phyloP scores from a whole-genome alignment of 2,797 vertebrate genomes.

The Manis javanica region DNA sequence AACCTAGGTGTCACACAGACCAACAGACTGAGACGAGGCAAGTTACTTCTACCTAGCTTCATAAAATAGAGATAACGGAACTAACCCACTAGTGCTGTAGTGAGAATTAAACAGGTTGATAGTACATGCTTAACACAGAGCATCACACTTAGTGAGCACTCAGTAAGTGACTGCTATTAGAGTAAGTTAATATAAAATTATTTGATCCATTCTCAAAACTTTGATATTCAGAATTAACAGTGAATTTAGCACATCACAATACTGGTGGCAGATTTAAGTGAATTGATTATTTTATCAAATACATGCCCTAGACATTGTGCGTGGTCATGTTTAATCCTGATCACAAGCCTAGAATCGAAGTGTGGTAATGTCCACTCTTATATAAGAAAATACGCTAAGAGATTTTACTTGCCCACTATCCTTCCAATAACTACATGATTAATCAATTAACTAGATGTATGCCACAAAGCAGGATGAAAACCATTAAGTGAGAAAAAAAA shows the following conservation, averaged over 20 bases:
- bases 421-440: background rate
- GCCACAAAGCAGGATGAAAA: background rate
- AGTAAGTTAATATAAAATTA: background rate
- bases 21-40: background rate
- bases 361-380: background rate
- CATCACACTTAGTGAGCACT: background rate
- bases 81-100: background rate
- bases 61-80: background rate
- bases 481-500: background rate
- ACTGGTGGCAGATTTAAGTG: background rate
- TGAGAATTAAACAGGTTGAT: background rate
- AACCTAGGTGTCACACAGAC: background rate
- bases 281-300: constrained; percentile 23
- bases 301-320: background rate
- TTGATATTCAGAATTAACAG: constrained; percentile 52
- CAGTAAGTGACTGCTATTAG: background rate
- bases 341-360: background rate
- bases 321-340: constrained; percentile 9
- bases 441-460: constrained; percentile 3
- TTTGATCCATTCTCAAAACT: constrained; percentile 11
- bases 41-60: background rate
- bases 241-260: constrained; percentile 6
- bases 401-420: background rate
- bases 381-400: background rate
- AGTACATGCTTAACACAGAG: background rate